Base-by-base conservation (phyloP, 2,113 vertebrate species). In the Xyliphius kryptos region DNA sequence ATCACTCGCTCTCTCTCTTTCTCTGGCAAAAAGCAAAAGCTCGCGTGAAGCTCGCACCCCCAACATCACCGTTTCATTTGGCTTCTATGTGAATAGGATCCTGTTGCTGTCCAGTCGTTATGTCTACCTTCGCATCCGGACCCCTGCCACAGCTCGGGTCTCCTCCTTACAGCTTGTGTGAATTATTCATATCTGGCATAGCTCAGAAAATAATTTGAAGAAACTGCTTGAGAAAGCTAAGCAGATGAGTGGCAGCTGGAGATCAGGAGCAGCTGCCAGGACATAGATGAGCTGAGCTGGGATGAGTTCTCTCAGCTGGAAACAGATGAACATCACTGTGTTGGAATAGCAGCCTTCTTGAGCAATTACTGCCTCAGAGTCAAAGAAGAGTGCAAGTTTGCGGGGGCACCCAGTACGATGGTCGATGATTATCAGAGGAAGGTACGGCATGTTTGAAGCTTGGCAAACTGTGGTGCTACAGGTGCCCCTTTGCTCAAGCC, bases 181-280 rank as follows among this genome's bases (percentile, higher is more conserved):
- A 74, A 79, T 71, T 76, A 22, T 74, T 78, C 69, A 70, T 38
- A 13, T 13, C 16, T 9, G 11, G 20, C 54, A 36, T 54, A 51
- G 60, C 6, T n/a, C n/a, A 9, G 22, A 46, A 57, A 52, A 49
- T 52, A 48, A 55, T 56, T 67, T 22, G 67, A 53, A 67, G 67
- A 32, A 71, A 78, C 57, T 79, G 71, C n/a, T 64, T 60, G 75
- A 80, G 51, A 75, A 65, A 70, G 74, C 70, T 17, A 57, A 38
- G 36, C 56, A 55, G 52, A 43, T 68, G 50, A 59, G 67, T 67
- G 2, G 21, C 13, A 51, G 19, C 21, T 26, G 67, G 60, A 75
- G 61, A 5, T 49, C 36, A 3, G 11, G 48, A 44, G 47, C 20
- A 47, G 71, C 55, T 72, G 65, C 48, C 67, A 62, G 69, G 15